phyloP scores from a whole-genome alignment of 2,113 vertebrate species.

The Marmota flaviventris region DNA sequence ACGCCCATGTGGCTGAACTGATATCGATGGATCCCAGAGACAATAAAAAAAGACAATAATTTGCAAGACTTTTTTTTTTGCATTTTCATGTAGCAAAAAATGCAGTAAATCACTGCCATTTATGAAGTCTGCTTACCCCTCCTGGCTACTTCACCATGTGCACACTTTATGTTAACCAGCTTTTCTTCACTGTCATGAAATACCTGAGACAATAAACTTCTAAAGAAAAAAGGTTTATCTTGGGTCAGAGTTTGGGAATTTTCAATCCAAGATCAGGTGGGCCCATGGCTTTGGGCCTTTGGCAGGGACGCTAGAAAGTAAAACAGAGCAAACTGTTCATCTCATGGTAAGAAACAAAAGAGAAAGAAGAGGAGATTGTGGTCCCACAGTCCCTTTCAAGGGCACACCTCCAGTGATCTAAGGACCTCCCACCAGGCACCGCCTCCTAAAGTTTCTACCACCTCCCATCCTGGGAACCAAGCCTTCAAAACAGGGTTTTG shows the following conservation, averaged over 20 bases:
- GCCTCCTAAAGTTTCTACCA: neutral
- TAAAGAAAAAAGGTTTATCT: neutral
- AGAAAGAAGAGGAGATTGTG: neutral
- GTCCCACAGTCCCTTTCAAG: neutral
- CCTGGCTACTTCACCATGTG: neutral
- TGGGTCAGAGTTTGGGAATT: neutral
- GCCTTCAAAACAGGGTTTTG: neutral
- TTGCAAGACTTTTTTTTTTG: too few species aligned
- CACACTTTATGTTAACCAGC: neutral
- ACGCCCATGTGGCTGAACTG: too few species aligned
- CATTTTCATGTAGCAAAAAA: neutral
- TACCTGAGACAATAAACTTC: neutral
- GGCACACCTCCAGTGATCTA: neutral
- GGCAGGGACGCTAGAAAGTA: too few species aligned
- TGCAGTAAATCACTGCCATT: neutral
- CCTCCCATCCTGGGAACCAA: neutral
- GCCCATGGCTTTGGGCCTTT: neutral
- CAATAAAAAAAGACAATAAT: neutral
- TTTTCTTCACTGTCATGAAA: neutral
- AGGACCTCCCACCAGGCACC: neutral
- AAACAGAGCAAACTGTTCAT: neutral
- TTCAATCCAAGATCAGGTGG: neutral
- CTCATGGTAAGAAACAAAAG: neutral
- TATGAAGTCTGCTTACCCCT: neutral
- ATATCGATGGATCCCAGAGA: neutral